phyloP scores from a whole-genome alignment of 1,140 invertebrate genomes.

The Argopecten irradians region DNA sequence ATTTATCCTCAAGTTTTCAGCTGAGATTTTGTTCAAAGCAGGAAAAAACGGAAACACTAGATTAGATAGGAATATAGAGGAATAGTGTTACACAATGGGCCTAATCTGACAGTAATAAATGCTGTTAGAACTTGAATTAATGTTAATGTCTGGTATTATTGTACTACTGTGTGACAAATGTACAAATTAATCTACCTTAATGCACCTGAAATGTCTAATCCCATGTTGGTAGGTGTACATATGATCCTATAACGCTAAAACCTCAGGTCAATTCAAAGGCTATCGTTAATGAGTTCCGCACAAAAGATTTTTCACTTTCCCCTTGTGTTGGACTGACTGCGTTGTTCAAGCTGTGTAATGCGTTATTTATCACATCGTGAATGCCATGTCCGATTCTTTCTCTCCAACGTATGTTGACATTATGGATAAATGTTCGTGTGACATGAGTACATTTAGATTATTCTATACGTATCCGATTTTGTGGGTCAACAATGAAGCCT shows the following conservation, averaged over 20 bases:
- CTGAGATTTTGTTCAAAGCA: no score
- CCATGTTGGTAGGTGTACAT: background rate
- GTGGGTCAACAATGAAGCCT: background rate
- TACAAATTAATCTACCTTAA: background rate
- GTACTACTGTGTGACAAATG: background rate
- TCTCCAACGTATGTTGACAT: background rate
- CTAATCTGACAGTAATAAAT: no score
- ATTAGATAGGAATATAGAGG: no score
- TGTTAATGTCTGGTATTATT: no score
- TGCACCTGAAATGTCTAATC: background rate
- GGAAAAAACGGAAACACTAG: no score
- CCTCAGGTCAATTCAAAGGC: background rate
- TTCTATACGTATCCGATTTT: background rate
- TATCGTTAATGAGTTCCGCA: background rate
- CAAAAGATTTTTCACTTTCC: background rate
- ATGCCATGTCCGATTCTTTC: background rate
- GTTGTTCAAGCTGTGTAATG: background rate
- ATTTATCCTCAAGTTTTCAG: no score
- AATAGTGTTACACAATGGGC: no score
- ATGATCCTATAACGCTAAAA: background rate
- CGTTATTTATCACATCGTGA: background rate
- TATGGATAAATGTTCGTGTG: background rate
- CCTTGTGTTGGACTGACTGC: background rate
- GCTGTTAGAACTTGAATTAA: no score
- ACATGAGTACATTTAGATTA: background rate